phyloP scores from a whole-genome alignment of 2,797 vertebrate species.

The Danio aesculapii region DNA sequence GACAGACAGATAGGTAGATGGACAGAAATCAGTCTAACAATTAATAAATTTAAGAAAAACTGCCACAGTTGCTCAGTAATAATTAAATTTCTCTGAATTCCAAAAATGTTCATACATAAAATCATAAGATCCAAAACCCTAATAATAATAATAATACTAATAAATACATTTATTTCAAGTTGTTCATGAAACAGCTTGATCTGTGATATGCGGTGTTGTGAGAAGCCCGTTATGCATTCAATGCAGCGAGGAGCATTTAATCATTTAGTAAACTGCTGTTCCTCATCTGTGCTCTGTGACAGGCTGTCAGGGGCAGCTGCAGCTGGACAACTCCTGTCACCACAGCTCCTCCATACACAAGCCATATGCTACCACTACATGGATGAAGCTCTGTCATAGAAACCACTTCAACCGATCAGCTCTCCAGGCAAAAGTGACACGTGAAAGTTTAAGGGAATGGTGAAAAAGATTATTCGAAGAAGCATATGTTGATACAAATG shows the following conservation, averaged over 20 bases:
- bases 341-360: conserved; percentile 21
- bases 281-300: conserved; percentile 42
- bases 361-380: conserved; percentile 30
- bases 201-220: not conserved
- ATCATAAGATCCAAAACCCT: no score
- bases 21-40: no score
- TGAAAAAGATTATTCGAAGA: not conserved
- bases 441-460: not conserved
- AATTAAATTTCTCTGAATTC: no score
- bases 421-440: not conserved
- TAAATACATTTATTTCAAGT: not conserved
- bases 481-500: not conserved
- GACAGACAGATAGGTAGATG: no score
- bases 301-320: conserved; percentile 44
- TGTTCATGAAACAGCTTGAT: not conserved
- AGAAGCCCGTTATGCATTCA: conserved; percentile 39
- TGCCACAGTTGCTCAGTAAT: no score
- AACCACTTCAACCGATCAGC: not conserved
- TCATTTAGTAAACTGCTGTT: conserved; percentile 43
- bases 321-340: conserved; percentile 40
- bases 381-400: conserved; percentile 11
- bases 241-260: conserved; percentile 23
- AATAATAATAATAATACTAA: not conserved
- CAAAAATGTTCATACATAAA: no score
- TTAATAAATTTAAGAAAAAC: no score